Evolutionary conservation across 2,113 vertebrate species (phyloP), one percentile per base, ranked within the genome.

Genomic region (Tachysurus fulvidraco): DNA sequence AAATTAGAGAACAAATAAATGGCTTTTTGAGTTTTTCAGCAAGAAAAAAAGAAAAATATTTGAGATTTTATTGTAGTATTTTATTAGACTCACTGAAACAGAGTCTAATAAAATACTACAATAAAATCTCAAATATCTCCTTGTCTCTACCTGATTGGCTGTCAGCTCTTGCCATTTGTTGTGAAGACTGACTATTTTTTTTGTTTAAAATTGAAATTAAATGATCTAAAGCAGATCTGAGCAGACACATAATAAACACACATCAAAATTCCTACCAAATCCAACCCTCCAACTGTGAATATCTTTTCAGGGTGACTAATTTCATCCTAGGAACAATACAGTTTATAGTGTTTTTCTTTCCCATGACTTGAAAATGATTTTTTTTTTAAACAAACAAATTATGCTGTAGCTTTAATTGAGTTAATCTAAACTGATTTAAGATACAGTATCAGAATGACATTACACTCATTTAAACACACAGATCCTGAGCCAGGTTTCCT

Each of bases 391-490:
- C 76, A 55, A 50, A 30, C n/a, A 55, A 55, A 57, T 55, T 10
- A 3, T 19, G 11, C 28, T 80, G 30, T 44, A 81, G 36, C 30
- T 50, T 64, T 65, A 64, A 81, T 46, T 46, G 3, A 28, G 59
- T 50, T 82, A 50, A 82, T 82, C 60, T 82, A 17, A 82, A 65
- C 25, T 50, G 81, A 82, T 50, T 65, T 65, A 50, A 82, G 60
- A 82, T 83, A 83, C 60, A 83, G 60, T 64, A 64, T 83, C 59
- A 83, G 60, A 50, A 54, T 65, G 62, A 60, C 60, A 65, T 50
- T 65, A 83, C 44, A 28, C 60, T 65, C 25, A 28, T 65, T 46
- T 46, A 55, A 16, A 69, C 52, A n/a, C 59, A 71, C 21, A 86
- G 7, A 86, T 57, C 50, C 36, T 81, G 54, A 71, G 62, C 62